Evolutionary conservation across 2,888 invertebrate species (phyloP).

Genomic region (Trypoxylon attenuatum): DNA sequence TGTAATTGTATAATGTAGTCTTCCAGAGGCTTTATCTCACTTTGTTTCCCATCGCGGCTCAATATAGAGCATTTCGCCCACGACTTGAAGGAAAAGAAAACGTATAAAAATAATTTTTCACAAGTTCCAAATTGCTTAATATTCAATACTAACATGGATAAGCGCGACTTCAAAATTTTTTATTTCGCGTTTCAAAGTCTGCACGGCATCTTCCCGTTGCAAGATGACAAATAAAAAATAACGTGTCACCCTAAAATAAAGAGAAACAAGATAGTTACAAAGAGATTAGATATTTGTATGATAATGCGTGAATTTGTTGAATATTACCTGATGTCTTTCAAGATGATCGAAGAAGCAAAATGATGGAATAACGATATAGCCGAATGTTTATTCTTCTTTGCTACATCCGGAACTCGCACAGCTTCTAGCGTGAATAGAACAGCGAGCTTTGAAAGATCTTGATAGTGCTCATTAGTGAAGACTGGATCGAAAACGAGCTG

Average conservation of each 20-base stretch:
- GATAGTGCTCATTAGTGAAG: constrained; percentile 56
- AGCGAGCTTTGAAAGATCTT: constrained; percentile 65
- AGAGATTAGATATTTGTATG: constrained; percentile 2
- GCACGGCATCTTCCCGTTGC: constrained; percentile 43
- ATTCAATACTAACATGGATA: constrained; percentile 61
- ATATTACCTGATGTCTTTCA: constrained; percentile 67
- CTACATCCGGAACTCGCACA: constrained; percentile 57
- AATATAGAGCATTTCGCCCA: constrained; percentile 70
- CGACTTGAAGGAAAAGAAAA: constrained; percentile 51
- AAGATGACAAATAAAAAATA: constrained; percentile 62
- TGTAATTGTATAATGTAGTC: constrained; percentile 55
- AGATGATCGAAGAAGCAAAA: constrained; percentile 65
- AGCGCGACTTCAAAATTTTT: constrained; percentile 62
- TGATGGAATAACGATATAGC: constrained; percentile 66
- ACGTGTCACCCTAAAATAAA: constrained; percentile 64
- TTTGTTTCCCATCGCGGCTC: constrained; percentile 48
- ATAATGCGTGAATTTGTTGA: background rate
- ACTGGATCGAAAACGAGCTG: constrained; percentile 64
- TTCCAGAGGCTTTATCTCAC: constrained; percentile 56
- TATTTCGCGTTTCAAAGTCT: constrained; percentile 56
- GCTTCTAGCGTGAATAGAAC: constrained; percentile 68
- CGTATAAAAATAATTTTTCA: background rate
- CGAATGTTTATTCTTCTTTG: constrained; percentile 66
- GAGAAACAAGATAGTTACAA: too few relatives aligned
- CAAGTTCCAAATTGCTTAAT: background rate